Conservation (phyloP, 2,113 vertebrate genomes). For the Carettochelys insculpta region DNA sequence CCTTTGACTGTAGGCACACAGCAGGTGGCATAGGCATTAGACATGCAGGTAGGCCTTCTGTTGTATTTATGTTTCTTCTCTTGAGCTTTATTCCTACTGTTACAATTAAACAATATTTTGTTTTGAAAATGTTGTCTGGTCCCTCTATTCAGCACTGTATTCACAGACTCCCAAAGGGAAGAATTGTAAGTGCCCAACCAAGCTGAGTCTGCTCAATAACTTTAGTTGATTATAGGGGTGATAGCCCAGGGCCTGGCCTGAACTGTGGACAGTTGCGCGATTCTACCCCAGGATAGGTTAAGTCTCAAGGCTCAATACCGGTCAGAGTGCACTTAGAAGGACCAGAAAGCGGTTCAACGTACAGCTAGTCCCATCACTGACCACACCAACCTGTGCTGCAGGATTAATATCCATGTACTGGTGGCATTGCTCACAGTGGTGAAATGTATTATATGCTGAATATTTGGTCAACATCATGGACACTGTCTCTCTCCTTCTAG, state of each 20-base stretch:
- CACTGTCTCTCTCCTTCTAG: conserved; percentile 83
- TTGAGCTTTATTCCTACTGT: not conserved
- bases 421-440: conserved; percentile 97
- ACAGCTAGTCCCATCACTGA: not conserved
- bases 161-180: conserved; percentile 12
- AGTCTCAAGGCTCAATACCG: not conserved
- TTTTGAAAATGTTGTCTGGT: not conserved
- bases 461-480: conserved; percentile 94
- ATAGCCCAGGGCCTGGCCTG: not conserved
- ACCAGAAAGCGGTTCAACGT: not conserved
- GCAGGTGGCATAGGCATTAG: not conserved
- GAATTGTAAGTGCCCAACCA: not conserved
- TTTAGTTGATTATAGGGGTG: not conserved
- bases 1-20: not conserved
- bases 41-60: not conserved
- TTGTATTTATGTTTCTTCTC: not conserved
- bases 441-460: conserved; percentile 95
- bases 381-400: conserved; percentile 81
- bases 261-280: conserved; percentile 31
- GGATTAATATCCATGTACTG: conserved; percentile 91
- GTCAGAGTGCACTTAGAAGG: not conserved
- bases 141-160: not conserved
- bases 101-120: not conserved
- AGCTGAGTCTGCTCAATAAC: not conserved
- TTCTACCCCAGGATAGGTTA: conserved; percentile 10